Conservation (phyloP, 2,888 invertebrate species). For the Lithophane semibrunnea region DNA sequence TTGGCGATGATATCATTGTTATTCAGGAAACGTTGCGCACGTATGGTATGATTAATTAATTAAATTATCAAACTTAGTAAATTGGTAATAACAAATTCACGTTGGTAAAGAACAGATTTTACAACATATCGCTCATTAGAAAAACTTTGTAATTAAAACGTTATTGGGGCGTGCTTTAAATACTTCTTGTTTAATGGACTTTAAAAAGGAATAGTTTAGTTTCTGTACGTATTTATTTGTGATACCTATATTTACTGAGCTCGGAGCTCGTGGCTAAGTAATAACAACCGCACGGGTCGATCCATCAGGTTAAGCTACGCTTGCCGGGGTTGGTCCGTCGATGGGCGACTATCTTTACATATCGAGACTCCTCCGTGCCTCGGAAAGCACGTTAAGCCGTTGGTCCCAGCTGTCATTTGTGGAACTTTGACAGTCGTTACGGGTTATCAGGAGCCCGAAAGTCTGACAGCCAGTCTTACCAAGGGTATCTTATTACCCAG, state of each 20-base stretch:
- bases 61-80: slow-evolving; percentile 33
- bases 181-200: not conserved
- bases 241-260: not conserved
- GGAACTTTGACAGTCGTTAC: too few relatives aligned
- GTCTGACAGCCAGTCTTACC: too few relatives aligned
- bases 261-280: too few relatives aligned
- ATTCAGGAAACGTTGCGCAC: slow-evolving; percentile 13
- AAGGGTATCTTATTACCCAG: too few relatives aligned
- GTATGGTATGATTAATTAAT: slow-evolving; percentile 41
- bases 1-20: not conserved
- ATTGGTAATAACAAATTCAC: slow-evolving; percentile 45
- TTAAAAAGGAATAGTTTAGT: not conserved
- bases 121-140: slow-evolving; percentile 26
- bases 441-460: too few relatives aligned
- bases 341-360: too few relatives aligned
- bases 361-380: too few relatives aligned
- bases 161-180: not conserved
- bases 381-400: too few relatives aligned
- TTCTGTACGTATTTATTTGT: not conserved
- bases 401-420: too few relatives aligned
- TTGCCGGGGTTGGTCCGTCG: too few relatives aligned
- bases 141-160: slow-evolving; percentile 30
- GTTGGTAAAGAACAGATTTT: slow-evolving; percentile 33
- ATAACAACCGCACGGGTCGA: too few relatives aligned
- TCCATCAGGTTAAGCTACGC: too few relatives aligned